Evolutionary conservation across 2,113 vertebrate genomes (phyloP), one percentile per base, ranked within the genome.

Genomic region (Neoarius graeffei): DNA sequence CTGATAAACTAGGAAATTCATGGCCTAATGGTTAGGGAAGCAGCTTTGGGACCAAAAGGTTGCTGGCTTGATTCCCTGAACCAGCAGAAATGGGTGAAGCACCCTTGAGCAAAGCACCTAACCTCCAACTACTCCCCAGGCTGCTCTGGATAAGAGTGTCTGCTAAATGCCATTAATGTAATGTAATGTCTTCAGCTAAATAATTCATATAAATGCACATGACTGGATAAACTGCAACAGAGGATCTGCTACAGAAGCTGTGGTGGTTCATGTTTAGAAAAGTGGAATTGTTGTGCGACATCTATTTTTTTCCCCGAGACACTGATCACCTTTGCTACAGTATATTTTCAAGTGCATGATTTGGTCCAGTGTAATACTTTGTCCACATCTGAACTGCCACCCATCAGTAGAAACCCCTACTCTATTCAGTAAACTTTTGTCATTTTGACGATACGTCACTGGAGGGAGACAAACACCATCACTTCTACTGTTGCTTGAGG

Each of bases 401-500:
- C 19, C 42, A 74, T 0, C 42, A 73, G 67, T 17, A 27, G 11
- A 67, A 69, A 14, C 7, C 15, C 3, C 73, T 50, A 10, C 19
- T 19, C 69, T 56, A 62, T 20, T 23, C n/a, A 30, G 59, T 50
- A 13, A 14, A 20, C 19, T 1, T 10, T 52, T 64, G 42, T 60
- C 35, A 62, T 59, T 54, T 71, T 17, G 3, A 13, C 19, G 30
- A 14, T 52, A 42, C 4, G 10, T 87, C 91, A 90, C 77, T 27
- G 62, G 91, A 57, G 85, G 90, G 90, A 83, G 86, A 83, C 83
- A 89, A 52, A 86, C 13, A 73, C 77, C 57, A 10, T 56, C 30
- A 86, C 23, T 20, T 60, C n/a, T 60, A 15, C 27, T 52, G 56
- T 11, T 23, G n/a, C 30, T 42, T 11, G 20, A 14, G 64, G 42